phyloP scores from a whole-genome alignment of 35 echinoderm and acorn worm genomes.

The Anneissia japonica region DNA sequence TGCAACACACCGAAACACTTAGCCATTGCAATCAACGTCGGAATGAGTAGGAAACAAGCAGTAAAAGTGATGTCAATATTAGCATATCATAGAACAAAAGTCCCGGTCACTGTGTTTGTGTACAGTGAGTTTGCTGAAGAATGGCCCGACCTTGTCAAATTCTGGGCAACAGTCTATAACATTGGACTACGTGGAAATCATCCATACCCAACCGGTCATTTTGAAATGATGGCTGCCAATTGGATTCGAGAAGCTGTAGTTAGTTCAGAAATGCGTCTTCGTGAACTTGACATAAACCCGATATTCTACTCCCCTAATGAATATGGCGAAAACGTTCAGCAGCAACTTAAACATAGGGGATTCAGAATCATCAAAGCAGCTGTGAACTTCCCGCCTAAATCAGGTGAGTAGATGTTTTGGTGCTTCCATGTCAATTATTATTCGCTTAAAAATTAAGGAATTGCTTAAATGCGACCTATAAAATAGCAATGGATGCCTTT shows the following conservation, averaged over 20 bases:
- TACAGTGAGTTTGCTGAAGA: slow-evolving; percentile 33
- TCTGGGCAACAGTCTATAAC: slow-evolving; percentile 13
- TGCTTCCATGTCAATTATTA: too few relatives aligned
- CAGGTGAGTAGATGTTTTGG: too few relatives aligned
- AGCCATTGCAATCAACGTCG: slow-evolving; percentile 15
- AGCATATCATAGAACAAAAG: not conserved
- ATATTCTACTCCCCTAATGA: not conserved
- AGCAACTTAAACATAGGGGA: not conserved
- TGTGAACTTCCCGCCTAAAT: not conserved
- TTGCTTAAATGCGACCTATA: too few relatives aligned
- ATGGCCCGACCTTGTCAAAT: not conserved
- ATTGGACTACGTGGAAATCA: slow-evolving; percentile 17
- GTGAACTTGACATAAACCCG: not conserved
- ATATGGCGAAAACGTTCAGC: not conserved
- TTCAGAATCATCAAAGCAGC: not conserved
- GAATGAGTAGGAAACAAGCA: slow-evolving; percentile 26
- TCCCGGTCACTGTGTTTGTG: slow-evolving; percentile 24
- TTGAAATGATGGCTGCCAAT: not conserved
- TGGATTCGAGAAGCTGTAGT: not conserved
- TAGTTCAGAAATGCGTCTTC: not conserved
- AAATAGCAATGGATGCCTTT: too few relatives aligned
- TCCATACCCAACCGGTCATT: too few relatives aligned
- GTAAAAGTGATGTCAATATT: not conserved
- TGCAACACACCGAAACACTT: not conserved
- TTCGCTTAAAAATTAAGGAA: too few relatives aligned